Conservation (phyloP, 2,888 invertebrate species). For the Ischnus inquisitorius region DNA sequence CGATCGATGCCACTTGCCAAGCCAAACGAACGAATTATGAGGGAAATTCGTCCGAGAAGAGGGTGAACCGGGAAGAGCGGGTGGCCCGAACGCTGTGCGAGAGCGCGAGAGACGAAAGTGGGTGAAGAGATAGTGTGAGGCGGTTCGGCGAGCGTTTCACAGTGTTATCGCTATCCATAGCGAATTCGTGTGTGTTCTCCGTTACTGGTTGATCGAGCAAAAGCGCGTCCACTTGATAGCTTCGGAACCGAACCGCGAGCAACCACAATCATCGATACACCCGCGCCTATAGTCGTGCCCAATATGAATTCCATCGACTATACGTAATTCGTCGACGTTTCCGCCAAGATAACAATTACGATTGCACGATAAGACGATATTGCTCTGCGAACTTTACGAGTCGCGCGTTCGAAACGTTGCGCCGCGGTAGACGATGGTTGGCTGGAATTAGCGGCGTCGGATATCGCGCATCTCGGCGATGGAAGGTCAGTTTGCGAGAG, state of each 20-base stretch:
- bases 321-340: slow-evolving; percentile 41
- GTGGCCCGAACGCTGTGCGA: neutral
- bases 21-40: slow-evolving; percentile 35
- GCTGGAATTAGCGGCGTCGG: neutral
- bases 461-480: neutral
- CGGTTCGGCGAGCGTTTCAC: slow-evolving; percentile 14
- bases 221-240: slow-evolving; percentile 25
- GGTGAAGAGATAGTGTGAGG: slow-evolving; percentile 17
- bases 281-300: neutral
- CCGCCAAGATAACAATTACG: slow-evolving; percentile 39
- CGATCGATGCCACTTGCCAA: slow-evolving; percentile 35
- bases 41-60: slow-evolving; percentile 6
- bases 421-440: neutral
- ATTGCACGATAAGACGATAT: slow-evolving; percentile 41
- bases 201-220: slow-evolving; percentile 32
- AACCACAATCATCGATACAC: slow-evolving; percentile 19
- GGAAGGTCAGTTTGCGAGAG: neutral
- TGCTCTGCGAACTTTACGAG: slow-evolving; percentile 41
- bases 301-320: slow-evolving; percentile 7
- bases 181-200: slow-evolving; percentile 16
- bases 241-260: neutral
- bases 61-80: neutral
- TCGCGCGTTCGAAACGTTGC: neutral
- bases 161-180: slow-evolving; percentile 38
- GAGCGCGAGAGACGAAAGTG: too few relatives aligned